Evolutionary conservation across 1,140 invertebrate genomes (phyloP).

Genomic region (Trichonephila clavata): DNA sequence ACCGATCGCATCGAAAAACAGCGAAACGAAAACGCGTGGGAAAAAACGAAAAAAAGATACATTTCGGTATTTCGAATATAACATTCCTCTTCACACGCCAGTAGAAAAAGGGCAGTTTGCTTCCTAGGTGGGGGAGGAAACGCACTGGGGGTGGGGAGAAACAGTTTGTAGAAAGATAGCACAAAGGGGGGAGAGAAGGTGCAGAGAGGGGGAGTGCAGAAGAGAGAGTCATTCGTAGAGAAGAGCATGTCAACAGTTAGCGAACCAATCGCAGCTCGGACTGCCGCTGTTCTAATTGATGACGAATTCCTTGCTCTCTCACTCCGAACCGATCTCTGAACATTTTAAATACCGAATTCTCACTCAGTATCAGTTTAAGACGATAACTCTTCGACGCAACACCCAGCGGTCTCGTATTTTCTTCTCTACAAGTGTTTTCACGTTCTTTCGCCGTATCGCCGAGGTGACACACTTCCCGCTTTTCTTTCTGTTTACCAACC

Average conservation of each 20-base stretch:
- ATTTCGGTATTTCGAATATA: not conserved
- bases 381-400: too few relatives aligned
- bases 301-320: not conserved
- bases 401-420: too few relatives aligned
- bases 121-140: not conserved
- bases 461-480: too few relatives aligned
- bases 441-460: too few relatives aligned
- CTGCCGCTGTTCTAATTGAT: not conserved
- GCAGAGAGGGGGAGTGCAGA: constrained; percentile 7
- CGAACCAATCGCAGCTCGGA: constrained; percentile 55
- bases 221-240: constrained; percentile 37
- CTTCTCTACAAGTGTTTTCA: too few relatives aligned
- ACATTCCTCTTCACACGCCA: not conserved
- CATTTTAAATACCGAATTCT: not conserved
- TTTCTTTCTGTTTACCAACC: too few relatives aligned
- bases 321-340: not conserved
- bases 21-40: not conserved
- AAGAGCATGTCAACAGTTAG: constrained; percentile 47
- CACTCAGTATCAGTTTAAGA: not conserved
- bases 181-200: constrained; percentile 20
- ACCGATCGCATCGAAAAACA: too few relatives aligned
- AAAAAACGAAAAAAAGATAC: not conserved
- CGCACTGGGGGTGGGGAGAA: not conserved
- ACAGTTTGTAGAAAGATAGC: constrained; percentile 6
- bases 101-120: constrained; percentile 8